A percentile compares a stretch with the other conserved stretches of the same genome.
phyloP scores from a whole-genome alignment of 2,113 vertebrate genomes.

The Pedionomus torquatus region DNA sequence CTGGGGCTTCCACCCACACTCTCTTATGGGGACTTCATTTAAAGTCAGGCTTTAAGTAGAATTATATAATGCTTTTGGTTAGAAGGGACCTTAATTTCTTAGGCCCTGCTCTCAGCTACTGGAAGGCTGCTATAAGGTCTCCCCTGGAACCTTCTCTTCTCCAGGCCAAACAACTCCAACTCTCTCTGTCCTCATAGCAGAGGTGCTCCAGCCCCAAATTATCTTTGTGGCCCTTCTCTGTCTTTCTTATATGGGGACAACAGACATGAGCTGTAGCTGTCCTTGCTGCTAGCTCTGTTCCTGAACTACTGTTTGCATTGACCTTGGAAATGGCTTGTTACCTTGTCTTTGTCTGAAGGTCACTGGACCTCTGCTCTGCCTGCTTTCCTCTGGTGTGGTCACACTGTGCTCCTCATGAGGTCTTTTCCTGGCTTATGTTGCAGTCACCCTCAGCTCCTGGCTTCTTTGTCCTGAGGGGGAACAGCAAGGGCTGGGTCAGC shows the following conservation, averaged over 20 bases:
- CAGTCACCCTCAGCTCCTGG: not conserved
- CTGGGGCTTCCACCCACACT: not conserved
- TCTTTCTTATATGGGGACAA: not conserved
- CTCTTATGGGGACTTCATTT: not conserved
- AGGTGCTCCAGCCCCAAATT: not conserved
- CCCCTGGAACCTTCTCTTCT: not conserved
- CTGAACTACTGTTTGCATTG: no score
- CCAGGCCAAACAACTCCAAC: not conserved
- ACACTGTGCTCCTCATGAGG: not conserved
- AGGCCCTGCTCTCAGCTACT: not conserved
- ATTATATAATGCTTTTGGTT: not conserved
- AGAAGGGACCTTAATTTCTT: not conserved
- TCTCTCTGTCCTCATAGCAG: not conserved
- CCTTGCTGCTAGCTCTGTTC: not conserved
- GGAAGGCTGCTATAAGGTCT: not conserved
- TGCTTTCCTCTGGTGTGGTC: not conserved
- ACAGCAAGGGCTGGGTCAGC: not conserved
- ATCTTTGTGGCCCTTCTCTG: not conserved
- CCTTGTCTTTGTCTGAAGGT: not conserved
- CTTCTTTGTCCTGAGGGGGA: not conserved
- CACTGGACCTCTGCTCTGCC: not conserved
- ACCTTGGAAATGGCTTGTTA: not conserved
- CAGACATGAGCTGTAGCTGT: not conserved
- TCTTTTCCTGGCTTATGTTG: not conserved
- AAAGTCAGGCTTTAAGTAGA: not conserved